A percentile compares a stretch with the other conserved stretches of the same genome.
These are phyloP conservation scores for Reinhardtius hippoglossoides DNA, from an alignment of 2,113 vertebrate genomes.

Conservation along the genomic window DNA sequence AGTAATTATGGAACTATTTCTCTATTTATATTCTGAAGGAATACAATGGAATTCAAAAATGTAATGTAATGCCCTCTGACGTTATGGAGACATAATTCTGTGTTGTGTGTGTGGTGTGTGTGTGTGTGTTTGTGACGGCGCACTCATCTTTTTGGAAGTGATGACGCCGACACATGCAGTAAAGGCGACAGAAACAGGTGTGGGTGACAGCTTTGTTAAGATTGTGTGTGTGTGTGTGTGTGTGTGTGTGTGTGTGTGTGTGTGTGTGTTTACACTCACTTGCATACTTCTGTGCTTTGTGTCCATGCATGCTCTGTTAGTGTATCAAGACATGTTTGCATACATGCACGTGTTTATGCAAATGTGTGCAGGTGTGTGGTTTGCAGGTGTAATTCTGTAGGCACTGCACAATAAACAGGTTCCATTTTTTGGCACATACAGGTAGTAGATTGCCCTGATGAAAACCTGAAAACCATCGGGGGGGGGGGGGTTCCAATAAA, in stretches of 20 bases:
- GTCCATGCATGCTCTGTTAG: neutral
- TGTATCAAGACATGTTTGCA: neutral
- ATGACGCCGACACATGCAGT: constrained; percentile 17
- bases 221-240: neutral
- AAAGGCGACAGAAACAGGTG: constrained; percentile 42
- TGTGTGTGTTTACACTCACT: neutral
- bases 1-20: too few relatives aligned
- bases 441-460: constrained; percentile 35
- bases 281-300: constrained; percentile 1
- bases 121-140: constrained; percentile 28
- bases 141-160: constrained; percentile 28
- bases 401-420: neutral
- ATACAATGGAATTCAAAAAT: too few relatives aligned
- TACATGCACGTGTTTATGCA: too few relatives aligned
- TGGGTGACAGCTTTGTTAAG: constrained; percentile 39
- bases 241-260: neutral
- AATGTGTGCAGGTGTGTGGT: neutral
- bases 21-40: too few relatives aligned
- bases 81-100: too few relatives aligned
- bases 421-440: constrained; percentile 9
- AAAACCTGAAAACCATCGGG: neutral
- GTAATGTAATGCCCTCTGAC: too few relatives aligned
- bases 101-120: neutral
- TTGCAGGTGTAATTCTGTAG: neutral
- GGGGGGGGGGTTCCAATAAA: constrained; percentile 3